Evolutionary conservation across 2,888 invertebrate genomes (phyloP).

Genomic region (Taenaris catops): DNA sequence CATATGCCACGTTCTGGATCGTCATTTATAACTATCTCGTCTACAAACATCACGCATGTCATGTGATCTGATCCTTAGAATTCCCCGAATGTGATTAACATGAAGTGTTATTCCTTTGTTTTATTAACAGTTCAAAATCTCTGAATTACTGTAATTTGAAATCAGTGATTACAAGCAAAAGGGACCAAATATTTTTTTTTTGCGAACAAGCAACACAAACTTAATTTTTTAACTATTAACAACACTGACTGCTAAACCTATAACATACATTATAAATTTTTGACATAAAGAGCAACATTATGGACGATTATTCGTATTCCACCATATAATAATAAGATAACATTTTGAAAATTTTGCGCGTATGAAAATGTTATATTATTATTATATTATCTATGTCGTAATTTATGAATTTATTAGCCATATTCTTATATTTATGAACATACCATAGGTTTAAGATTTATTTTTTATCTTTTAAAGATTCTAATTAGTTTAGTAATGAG

Average conservation of each 20-base stretch:
- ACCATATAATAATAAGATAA: constrained; percentile 44
- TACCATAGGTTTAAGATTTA: constrained; percentile 76
- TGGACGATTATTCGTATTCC: constrained; percentile 45
- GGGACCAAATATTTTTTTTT: constrained; percentile 70
- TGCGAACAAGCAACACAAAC: constrained; percentile 42
- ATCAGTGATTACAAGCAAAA: constrained; percentile 75
- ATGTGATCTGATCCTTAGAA: constrained; percentile 38
- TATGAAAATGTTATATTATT: constrained; percentile 41
- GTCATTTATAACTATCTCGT: neutral
- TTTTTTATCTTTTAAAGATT: constrained; percentile 75
- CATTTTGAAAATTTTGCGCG: constrained; percentile 25
- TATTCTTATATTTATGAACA: constrained; percentile 76
- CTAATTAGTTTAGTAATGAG: constrained; percentile 72
- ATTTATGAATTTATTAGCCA: constrained; percentile 74
- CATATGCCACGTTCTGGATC: constrained; percentile 10
- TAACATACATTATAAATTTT: constrained; percentile 21
- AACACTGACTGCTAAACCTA: constrained; percentile 51
- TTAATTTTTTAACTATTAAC: constrained; percentile 54
- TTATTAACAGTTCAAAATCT: constrained; percentile 52
- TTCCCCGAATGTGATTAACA: constrained; percentile 58
- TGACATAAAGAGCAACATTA: constrained; percentile 42
- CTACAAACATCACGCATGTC: constrained; percentile 13
- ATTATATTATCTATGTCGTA: constrained; percentile 48
- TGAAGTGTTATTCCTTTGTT: constrained; percentile 29
- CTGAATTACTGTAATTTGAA: constrained; percentile 47